Evolutionary conservation across 2,797 vertebrate genomes (phyloP).

Genomic region (Halcyon badia): DNA sequence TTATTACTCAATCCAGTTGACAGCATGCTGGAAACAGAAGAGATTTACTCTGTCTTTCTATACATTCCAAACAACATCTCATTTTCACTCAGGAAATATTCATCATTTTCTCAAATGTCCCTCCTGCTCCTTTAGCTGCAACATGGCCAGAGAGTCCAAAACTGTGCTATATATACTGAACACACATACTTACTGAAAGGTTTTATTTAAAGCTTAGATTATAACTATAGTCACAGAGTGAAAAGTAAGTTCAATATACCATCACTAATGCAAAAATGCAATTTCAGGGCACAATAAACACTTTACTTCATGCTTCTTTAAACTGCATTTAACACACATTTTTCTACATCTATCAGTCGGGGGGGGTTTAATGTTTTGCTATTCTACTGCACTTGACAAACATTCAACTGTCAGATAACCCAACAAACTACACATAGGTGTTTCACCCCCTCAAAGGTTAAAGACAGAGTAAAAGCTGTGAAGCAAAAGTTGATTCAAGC

Average conservation of each 20-base stretch:
- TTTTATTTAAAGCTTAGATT: conserved; percentile 44
- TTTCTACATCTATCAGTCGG: neutral
- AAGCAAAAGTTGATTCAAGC: neutral
- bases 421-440: neutral
- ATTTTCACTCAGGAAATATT: conserved; percentile 57
- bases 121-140: conserved; percentile 1
- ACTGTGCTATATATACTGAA: neutral
- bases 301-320: neutral
- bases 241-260: neutral
- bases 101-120: conserved; percentile 16
- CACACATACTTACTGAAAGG: neutral
- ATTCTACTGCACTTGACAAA: neutral
- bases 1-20: conserved; percentile 60
- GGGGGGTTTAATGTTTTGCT: neutral
- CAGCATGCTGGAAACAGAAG: conserved; percentile 48
- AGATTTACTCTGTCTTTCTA: conserved; percentile 61
- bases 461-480: neutral
- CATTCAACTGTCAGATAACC: neutral
- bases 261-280: conserved; percentile 14
- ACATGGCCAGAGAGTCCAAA: neutral
- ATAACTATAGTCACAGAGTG: neutral
- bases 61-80: conserved; percentile 20
- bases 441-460: neutral
- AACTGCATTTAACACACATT: neutral
- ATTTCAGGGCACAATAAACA: conserved; percentile 12